phyloP scores from a whole-genome alignment of 2,797 vertebrate genomes.

The Valencia hispanica region DNA sequence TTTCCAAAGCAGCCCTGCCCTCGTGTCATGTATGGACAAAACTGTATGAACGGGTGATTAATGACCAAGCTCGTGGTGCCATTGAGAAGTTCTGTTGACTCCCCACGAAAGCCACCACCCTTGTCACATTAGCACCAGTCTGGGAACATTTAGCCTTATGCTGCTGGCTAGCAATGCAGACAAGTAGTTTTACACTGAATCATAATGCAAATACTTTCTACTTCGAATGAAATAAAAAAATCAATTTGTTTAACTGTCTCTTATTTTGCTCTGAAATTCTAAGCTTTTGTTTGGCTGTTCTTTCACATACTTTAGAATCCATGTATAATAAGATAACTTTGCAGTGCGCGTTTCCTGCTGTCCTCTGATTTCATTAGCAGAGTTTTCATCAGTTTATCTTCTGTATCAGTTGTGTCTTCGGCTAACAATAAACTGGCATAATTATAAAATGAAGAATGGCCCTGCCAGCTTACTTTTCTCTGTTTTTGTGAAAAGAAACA shows the following conservation, averaged over 20 bases:
- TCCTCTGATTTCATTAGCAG: slow-evolving; percentile 74
- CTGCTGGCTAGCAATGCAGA: slow-evolving; percentile 25
- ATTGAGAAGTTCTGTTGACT: slow-evolving; percentile 77
- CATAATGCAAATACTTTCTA: slow-evolving; percentile 22
- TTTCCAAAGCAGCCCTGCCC: slow-evolving; percentile 63
- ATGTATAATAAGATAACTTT: slow-evolving; percentile 46
- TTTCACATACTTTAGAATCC: slow-evolving; percentile 29
- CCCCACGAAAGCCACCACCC: slow-evolving; percentile 77
- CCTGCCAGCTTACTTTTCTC: slow-evolving; percentile 72
- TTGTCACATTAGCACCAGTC: slow-evolving; percentile 74
- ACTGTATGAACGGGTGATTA: slow-evolving; percentile 77
- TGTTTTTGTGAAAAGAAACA: slow-evolving; percentile 67
- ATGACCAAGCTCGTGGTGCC: slow-evolving; percentile 76
- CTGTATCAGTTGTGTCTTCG: slow-evolving; percentile 66
- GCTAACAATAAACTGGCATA: slow-evolving; percentile 78
- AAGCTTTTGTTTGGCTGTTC: slow-evolving; percentile 20
- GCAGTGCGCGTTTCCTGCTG: slow-evolving; percentile 57
- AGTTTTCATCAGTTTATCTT: slow-evolving; percentile 67
- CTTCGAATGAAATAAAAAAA: slow-evolving; percentile 19
- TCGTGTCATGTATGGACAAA: slow-evolving; percentile 77
- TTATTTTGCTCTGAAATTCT: slow-evolving; percentile 3
- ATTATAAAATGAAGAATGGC: slow-evolving; percentile 76
- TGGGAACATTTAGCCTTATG: slow-evolving; percentile 62
- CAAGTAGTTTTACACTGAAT: slow-evolving; percentile 42
- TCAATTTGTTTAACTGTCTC: slow-evolving; percentile 18